Conservation (phyloP, 2,113 vertebrate species). For the Uropsilus gracilis region DNA sequence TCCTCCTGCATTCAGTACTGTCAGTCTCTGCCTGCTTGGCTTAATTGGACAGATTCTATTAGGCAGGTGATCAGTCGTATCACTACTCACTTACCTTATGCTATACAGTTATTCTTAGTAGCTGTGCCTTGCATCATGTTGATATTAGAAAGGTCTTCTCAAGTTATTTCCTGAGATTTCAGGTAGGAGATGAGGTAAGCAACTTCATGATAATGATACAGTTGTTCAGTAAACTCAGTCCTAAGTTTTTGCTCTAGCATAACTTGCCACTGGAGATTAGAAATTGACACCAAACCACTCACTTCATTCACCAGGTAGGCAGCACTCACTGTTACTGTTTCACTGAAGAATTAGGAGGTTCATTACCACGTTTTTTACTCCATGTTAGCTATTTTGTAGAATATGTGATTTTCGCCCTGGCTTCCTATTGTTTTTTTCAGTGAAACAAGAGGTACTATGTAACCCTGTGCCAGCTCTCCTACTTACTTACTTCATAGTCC, state of each 20-base stretch:
- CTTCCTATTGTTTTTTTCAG: background rate
- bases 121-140: background rate
- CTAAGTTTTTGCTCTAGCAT: background rate
- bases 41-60: background rate
- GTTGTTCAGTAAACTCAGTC: background rate
- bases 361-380: background rate
- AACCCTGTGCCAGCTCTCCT: background rate
- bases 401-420: background rate
- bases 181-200: background rate
- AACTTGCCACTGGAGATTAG: background rate
- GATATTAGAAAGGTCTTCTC: background rate
- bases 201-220: background rate
- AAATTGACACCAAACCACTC: background rate
- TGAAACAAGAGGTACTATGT: background rate
- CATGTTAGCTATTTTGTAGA: background rate
- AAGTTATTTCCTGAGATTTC: background rate
- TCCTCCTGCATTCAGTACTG: background rate
- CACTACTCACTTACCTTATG: background rate
- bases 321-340: background rate
- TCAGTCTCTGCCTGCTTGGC: background rate
- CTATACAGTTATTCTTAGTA: background rate
- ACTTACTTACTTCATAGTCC: background rate
- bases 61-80: background rate
- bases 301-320: rapidly evolving
- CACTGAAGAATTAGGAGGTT: background rate